A percentile compares a stretch with the other conserved stretches of the same genome.
Conservation (phyloP, 2,888 invertebrate genomes). For the Strigamia transsilvanica region DNA sequence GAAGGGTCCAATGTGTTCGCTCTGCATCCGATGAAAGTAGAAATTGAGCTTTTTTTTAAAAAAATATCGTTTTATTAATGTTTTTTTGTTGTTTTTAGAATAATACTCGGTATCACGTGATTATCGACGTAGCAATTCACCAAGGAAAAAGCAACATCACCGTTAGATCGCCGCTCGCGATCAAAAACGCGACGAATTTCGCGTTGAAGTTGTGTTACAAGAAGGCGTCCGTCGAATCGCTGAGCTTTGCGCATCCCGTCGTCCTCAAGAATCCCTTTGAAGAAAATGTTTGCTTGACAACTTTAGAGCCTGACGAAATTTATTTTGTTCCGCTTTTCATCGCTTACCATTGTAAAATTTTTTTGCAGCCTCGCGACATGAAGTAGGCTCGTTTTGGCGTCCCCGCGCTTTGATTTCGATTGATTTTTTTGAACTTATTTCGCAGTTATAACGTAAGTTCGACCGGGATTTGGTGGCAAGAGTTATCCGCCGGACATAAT, state of each 20-base stretch:
- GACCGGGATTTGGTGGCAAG: constrained; percentile 82
- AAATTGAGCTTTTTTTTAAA: background rate
- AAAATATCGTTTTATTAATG: background rate
- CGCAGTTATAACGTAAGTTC: constrained; percentile 77
- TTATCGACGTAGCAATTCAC: constrained; percentile 73
- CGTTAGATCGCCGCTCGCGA: constrained; percentile 79
- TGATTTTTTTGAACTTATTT: constrained; percentile 19
- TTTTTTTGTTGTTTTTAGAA: constrained; percentile 60
- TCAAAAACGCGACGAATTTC: constrained; percentile 80
- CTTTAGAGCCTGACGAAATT: constrained; percentile 77
- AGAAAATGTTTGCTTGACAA: constrained; percentile 75
- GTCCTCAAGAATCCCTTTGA: constrained; percentile 75
- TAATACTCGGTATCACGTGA: constrained; percentile 72
- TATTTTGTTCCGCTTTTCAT: constrained; percentile 80
- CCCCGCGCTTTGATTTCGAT: background rate
- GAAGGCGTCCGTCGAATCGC: constrained; percentile 74
- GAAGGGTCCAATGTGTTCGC: constrained; percentile 62
- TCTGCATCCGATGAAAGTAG: constrained; percentile 63
- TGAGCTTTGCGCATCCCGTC: constrained; percentile 64
- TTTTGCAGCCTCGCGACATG: constrained; percentile 76
- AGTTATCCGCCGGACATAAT: constrained; percentile 73
- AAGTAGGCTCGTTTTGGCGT: constrained; percentile 69
- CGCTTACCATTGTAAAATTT: constrained; percentile 81
- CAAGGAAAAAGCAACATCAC: constrained; percentile 71
- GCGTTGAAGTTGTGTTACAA: constrained; percentile 78